These are phyloP conservation scores for Atrichornis clamosus DNA, from an alignment of 2,113 vertebrate species.

Conservation along the genomic window DNA sequence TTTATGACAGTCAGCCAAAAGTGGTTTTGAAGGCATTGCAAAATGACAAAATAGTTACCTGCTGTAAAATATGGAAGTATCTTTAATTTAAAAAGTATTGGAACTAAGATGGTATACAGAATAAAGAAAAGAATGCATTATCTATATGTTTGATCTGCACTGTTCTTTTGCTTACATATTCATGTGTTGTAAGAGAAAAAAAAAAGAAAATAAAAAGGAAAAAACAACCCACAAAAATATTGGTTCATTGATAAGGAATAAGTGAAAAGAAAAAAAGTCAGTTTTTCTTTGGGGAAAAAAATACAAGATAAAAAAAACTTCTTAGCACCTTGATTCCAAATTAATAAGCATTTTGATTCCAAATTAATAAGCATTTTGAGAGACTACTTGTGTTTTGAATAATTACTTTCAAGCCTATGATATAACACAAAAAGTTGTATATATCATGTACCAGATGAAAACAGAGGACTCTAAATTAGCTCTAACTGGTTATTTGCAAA, in stretches of 20 bases:
- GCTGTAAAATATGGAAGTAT: not conserved
- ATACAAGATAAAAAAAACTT: fast-evolving
- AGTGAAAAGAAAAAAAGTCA: not conserved
- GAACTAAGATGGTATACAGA: not conserved
- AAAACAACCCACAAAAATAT: not conserved
- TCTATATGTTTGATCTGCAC: not conserved
- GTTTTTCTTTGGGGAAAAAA: not conserved
- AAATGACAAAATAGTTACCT: not conserved
- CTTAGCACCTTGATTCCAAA: not conserved
- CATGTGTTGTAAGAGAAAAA: not conserved
- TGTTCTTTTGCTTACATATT: not conserved
- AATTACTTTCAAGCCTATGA: not conserved
- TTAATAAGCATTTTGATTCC: not conserved
- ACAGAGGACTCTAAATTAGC: not conserved
- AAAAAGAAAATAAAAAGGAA: no score
- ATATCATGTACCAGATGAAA: not conserved
- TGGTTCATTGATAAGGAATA: not conserved
- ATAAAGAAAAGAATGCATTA: not conserved
- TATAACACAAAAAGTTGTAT: not conserved
- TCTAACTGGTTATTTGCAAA: not conserved
- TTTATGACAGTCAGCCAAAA: not conserved
- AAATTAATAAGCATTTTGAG: not conserved
- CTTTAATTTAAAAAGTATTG: not conserved
- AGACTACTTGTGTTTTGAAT: not conserved
- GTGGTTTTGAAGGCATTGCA: not conserved